Percentiles rank a stretch among this genome's conserved stretches.
Conservation (phyloP, 1,140 invertebrate species). For the Meloidogyne floridensis region DNA sequence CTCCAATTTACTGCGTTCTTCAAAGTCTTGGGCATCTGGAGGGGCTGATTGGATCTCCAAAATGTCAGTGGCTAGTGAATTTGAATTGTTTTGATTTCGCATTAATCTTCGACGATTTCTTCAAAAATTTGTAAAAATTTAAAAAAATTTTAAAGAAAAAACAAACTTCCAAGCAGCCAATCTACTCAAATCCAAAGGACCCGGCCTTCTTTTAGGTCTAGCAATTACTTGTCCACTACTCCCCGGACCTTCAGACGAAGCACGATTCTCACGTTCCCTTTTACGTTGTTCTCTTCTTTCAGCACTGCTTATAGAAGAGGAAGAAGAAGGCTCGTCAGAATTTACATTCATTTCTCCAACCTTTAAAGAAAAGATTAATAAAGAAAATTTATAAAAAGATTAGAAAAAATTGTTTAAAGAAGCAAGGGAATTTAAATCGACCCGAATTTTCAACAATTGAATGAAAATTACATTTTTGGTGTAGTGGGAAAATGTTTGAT, state of each 20-base stretch:
- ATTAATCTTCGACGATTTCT: constrained; percentile 1
- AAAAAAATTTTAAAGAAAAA: not conserved
- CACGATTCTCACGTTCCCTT: not conserved
- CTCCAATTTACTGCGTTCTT: constrained; percentile 7
- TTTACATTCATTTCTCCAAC: constrained; percentile 36
- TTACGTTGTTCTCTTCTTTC: constrained; percentile 12
- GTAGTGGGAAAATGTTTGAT: too few relatives aligned
- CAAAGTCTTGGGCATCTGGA: constrained; percentile 5
- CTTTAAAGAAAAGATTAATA: constrained; percentile 14
- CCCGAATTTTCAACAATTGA: too few relatives aligned
- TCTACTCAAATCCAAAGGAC: constrained; percentile 21
- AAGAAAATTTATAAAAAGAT: not conserved
- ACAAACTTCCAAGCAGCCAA: constrained; percentile 20
- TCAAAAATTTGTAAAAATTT: not conserved
- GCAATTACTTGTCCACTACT: not conserved
- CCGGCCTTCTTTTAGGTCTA: constrained; percentile 10
- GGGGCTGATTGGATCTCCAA: constrained; percentile 11
- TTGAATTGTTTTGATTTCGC: not conserved
- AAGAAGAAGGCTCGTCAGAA: constrained; percentile 12
- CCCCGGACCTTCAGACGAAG: constrained; percentile 19
- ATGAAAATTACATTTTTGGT: too few relatives aligned
- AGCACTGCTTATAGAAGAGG: not conserved
- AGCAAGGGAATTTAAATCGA: too few relatives aligned
- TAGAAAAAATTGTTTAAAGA: not conserved
- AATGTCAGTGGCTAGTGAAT: not conserved